phyloP scores from a whole-genome alignment of 2,797 vertebrate genomes.

The Argyrosomus regius region DNA sequence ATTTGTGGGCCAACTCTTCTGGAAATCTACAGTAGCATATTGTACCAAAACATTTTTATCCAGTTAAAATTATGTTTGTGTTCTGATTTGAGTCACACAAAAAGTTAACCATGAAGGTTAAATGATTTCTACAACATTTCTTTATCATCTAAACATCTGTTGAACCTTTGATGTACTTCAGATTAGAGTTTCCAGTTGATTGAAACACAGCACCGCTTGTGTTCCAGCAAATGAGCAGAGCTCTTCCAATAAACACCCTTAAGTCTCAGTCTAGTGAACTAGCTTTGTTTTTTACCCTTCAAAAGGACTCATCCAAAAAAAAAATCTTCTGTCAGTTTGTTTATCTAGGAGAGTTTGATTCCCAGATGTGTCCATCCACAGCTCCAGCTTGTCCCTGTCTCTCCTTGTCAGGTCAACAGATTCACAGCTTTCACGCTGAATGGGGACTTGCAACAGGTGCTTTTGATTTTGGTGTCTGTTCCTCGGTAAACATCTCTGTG shows the following conservation, averaged over 20 bases:
- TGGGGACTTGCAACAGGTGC: conserved; percentile 2
- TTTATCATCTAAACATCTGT: background rate
- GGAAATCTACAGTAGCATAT: background rate
- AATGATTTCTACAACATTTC: background rate
- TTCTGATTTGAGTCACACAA: background rate
- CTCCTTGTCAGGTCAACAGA: conserved; percentile 23
- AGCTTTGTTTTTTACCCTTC: conserved; percentile 22
- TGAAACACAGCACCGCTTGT: background rate
- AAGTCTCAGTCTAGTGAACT: conserved; percentile 17
- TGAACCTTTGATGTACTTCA: background rate
- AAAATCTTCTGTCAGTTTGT: conserved; percentile 19
- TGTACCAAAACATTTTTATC: background rate
- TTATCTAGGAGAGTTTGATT: conserved; percentile 26
- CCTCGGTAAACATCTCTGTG: conserved; percentile 1
- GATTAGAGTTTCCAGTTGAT: background rate
- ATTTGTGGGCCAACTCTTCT: background rate
- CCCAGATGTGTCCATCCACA: conserved; percentile 12
- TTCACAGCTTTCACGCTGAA: conserved; percentile 13
- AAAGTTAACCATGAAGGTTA: background rate
- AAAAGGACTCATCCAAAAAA: conserved; percentile 14
- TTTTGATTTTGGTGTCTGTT: conserved; percentile 29
- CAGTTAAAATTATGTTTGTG: background rate
- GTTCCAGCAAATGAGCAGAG: background rate
- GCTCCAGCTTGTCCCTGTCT: conserved; percentile 15
- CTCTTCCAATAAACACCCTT: conserved; percentile 14